Conservation (phyloP, 2,888 invertebrate genomes). For the Campaea margaritaria region DNA sequence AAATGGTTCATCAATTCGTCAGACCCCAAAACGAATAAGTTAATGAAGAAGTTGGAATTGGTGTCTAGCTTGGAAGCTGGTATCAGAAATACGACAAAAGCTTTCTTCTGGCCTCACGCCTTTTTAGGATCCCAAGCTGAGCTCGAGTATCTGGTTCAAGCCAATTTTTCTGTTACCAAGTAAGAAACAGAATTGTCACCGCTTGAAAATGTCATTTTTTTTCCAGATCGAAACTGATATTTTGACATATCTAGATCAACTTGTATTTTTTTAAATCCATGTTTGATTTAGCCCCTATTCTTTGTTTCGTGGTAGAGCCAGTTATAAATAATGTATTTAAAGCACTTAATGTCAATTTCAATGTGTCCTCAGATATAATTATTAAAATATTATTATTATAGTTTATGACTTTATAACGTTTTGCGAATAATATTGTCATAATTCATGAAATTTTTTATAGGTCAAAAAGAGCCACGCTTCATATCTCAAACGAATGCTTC, state of each 20-base stretch:
- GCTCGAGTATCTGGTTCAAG: constrained; percentile 89
- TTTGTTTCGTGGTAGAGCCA: no score
- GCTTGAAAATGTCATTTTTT: no score
- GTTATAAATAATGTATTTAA: no score
- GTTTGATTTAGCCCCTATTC: no score
- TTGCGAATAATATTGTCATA: no score
- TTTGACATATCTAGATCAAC: no score
- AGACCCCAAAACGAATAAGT: constrained; percentile 85
- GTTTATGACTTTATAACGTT: no score
- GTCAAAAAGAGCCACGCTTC: constrained; percentile 87
- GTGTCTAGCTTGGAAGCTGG: constrained; percentile 88
- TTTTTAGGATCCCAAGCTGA: constrained; percentile 90
- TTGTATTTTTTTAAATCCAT: no score
- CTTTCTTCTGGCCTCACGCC: constrained; percentile 92
- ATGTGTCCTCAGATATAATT: no score
- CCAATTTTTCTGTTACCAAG: constrained; percentile 87
- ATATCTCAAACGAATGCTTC: constrained; percentile 91
- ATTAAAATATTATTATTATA: no score
- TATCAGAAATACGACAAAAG: constrained; percentile 89
- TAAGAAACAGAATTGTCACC: constrained; percentile 51
- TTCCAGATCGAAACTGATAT: no score
- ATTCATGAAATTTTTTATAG: constrained; percentile 50
- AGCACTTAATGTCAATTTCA: no score
- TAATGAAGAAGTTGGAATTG: constrained; percentile 88
- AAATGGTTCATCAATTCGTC: constrained; percentile 89